Evolutionary conservation across 2,113 vertebrate genomes (phyloP).

Genomic region (Rhinopithecus roxellana): DNA sequence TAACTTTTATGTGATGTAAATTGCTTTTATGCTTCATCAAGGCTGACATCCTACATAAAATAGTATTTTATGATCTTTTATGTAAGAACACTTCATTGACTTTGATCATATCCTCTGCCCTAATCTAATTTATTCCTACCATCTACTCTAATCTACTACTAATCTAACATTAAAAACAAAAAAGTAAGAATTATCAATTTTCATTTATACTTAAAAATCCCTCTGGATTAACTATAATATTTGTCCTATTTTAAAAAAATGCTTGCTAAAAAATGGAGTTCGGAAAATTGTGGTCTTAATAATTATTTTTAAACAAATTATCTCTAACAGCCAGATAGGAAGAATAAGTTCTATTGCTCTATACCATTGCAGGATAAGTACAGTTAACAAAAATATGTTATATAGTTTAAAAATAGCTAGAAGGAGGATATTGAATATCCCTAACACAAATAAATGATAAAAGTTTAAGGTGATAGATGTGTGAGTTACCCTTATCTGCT

Average conservation of each 20-base stretch:
- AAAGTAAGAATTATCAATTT: neutral
- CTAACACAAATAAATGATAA: neutral
- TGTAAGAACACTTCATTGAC: neutral
- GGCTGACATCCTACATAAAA: neutral
- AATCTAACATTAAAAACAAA: neutral
- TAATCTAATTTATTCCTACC: neutral
- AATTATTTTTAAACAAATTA: neutral
- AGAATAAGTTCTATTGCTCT: neutral
- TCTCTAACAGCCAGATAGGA: neutral
- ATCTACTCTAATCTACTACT: too few relatives aligned
- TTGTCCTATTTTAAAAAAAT: neutral
- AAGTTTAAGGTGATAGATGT: neutral
- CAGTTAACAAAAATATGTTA: neutral
- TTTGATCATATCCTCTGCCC: neutral
- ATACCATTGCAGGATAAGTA: neutral
- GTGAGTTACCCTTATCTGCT: neutral
- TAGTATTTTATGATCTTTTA: neutral
- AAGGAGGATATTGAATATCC: neutral
- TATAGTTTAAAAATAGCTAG: neutral
- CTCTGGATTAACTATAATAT: neutral
- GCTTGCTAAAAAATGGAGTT: neutral
- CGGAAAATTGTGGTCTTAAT: neutral
- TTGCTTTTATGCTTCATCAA: neutral
- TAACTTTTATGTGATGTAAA: neutral
- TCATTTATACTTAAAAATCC: neutral